Evolutionary conservation across 2,113 vertebrate genomes (phyloP), one percentile per base, ranked within the genome.

Genomic region (Ibidorhyncha struthersii): DNA sequence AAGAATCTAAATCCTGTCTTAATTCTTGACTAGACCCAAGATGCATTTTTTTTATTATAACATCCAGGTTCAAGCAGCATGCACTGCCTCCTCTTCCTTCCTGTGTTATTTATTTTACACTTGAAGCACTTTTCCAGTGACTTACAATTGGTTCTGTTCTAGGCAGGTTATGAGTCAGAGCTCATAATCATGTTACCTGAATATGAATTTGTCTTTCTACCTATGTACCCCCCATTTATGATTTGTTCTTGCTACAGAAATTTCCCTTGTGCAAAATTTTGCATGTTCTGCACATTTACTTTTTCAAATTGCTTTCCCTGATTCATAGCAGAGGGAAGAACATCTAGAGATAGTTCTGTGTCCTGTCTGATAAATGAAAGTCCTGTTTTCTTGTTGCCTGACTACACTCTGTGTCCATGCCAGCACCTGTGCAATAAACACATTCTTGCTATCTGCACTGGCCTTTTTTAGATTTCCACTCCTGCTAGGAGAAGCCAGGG

Each of bases 101-200:
- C 6, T 19, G 30, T 29, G 23, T 20, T 73, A 38, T 58, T 76
- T 86, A 80, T 76, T 79, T 88, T 62, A 62, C 34, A 72, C 6
- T 62, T 65, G 21, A 89, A 85, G 52, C 47, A 94, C 80, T 95
- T 87, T 81, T 86, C 67, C 89, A 95, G 74, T 96, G 80, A 95
- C 86, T 87, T 91, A 76, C 3, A 34, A 19, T 61, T 56, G 76
- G 49, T 70, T 92, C 62, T 90, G 45, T 58, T 92, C 87, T 20
- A 62, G 26, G 59, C 50, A 56, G 14, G 21, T 38, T 69, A 70
- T 5, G 32, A 72, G 45, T 49, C 29, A 66, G 23, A 82, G 67
- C 22, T 84, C 55, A 58, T 23, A 77, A 62, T 41, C 69, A 53
- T 10, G 17, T 45, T 52, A 91, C 27, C 22, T 50, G 32, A 73